phyloP scores from a whole-genome alignment of 30 jellyfish, hydroid and myxozoan species.

The Cassiopea andromeda region DNA sequence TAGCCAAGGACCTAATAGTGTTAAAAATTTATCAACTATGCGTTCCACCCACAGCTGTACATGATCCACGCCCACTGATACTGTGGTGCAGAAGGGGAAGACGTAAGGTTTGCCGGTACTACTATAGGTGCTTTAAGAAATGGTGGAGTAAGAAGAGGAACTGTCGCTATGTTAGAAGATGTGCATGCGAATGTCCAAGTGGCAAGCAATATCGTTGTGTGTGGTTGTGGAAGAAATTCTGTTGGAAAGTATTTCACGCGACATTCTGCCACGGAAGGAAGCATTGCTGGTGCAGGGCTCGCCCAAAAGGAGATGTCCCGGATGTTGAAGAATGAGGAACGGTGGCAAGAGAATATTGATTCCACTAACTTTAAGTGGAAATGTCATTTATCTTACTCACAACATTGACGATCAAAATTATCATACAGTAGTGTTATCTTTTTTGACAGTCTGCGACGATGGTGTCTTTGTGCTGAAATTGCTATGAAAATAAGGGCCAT shows the following conservation, averaged over 20 bases:
- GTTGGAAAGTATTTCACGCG: slow-evolving; percentile 13
- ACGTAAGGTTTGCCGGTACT: neutral
- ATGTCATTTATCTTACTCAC: too few relatives aligned
- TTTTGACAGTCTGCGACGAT: too few relatives aligned
- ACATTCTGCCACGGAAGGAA: slow-evolving; percentile 15
- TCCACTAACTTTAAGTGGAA: too few relatives aligned
- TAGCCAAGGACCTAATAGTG: neutral
- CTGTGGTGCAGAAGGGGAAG: slow-evolving; percentile 26
- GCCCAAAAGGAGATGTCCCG: neutral
- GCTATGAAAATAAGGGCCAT: too few relatives aligned
- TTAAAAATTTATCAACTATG: neutral
- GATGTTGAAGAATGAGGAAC: neutral
- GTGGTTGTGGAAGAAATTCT: slow-evolving; percentile 3
- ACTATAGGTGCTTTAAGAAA: neutral
- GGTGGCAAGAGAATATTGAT: too few relatives aligned
- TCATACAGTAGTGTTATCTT: too few relatives aligned
- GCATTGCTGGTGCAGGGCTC: neutral
- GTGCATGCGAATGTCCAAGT: slow-evolving; percentile 11
- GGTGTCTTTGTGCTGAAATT: too few relatives aligned
- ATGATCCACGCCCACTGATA: slow-evolving; percentile 12
- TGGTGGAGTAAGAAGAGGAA: slow-evolving; percentile 7
- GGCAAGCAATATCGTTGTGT: slow-evolving; percentile 7
- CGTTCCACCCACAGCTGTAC: neutral
- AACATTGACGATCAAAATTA: too few relatives aligned
- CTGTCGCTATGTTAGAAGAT: neutral